Percentiles rank a stretch among this genome's conserved stretches.
Conservation (phyloP, 1,140 invertebrate genomes). For the Capitella teleta region DNA sequence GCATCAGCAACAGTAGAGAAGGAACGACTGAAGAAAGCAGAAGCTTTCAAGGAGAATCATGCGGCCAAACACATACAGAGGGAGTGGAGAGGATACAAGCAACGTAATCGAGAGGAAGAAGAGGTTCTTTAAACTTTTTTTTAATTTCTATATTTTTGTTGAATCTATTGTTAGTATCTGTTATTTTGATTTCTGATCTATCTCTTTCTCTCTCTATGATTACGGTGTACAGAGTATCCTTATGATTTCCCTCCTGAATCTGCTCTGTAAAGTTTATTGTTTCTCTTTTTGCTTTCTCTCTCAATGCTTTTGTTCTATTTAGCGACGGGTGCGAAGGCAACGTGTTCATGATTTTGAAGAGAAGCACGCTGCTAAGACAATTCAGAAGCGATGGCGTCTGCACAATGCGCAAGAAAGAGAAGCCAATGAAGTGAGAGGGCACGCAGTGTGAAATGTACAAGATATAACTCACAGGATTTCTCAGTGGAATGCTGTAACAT, state of each 20-base stretch:
- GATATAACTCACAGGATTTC: not conserved
- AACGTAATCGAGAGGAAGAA: not conserved
- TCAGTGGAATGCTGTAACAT: not conserved
- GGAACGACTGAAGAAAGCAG: constrained; percentile 14
- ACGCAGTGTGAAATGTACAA: not conserved
- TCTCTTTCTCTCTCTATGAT: too few relatives aligned
- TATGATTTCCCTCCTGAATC: too few relatives aligned
- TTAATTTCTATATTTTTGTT: too few relatives aligned
- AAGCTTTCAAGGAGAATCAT: constrained; percentile 22
- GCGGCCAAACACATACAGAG: constrained; percentile 21
- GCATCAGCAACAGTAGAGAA: too few relatives aligned
- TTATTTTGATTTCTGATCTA: too few relatives aligned
- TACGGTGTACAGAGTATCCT: too few relatives aligned
- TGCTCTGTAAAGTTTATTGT: too few relatives aligned
- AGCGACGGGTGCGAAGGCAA: not conserved
- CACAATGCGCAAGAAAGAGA: not conserved
- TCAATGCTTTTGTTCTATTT: too few relatives aligned
- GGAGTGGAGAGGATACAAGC: not conserved
- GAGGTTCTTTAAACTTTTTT: too few relatives aligned
- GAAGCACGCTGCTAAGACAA: not conserved
- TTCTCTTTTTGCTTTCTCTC: too few relatives aligned
- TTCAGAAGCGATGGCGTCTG: not conserved
- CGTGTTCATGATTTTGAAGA: not conserved
- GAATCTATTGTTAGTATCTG: too few relatives aligned
- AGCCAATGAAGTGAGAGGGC: not conserved